Evolutionary conservation across 2,113 vertebrate species (phyloP).

Genomic region (Bubo bubo): DNA sequence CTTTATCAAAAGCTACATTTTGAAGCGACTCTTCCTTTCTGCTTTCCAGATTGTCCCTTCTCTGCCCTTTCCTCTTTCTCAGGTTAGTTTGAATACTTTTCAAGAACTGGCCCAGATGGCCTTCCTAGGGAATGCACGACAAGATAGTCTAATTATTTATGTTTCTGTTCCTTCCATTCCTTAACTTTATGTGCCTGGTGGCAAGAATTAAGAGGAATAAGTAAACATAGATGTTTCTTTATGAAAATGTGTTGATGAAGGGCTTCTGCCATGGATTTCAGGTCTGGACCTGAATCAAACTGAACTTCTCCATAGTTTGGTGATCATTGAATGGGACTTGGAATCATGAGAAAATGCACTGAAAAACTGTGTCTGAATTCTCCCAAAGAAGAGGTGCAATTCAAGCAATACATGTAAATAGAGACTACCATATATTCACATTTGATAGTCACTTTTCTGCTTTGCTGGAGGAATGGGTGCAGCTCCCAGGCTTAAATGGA

Average conservation of each 20-base stretch:
- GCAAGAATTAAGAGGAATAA: neutral
- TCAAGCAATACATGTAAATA: rapidly evolving
- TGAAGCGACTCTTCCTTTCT: neutral
- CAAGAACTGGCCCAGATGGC: neutral
- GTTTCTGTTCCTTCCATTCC: neutral
- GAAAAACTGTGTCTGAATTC: neutral
- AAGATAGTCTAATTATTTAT: neutral
- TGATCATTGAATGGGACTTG: neutral
- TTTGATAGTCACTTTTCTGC: neutral
- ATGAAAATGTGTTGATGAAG: neutral
- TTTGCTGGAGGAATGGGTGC: neutral
- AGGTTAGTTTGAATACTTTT: neutral
- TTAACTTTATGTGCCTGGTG: neutral
- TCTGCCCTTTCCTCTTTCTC: neutral
- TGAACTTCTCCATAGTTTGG: neutral
- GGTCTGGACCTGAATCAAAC: neutral
- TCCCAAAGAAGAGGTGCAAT: neutral
- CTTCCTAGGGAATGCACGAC: neutral
- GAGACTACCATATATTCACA: neutral
- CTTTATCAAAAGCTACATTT: neutral
- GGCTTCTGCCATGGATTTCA: neutral
- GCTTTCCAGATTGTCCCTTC: neutral
- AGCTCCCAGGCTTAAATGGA: neutral
- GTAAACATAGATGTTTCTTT: neutral
- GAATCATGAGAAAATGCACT: neutral